Percentiles rank a stretch among this genome's conserved stretches.
These are phyloP conservation scores for Pocota personata DNA, from an alignment of 2,888 invertebrate species.

Conservation along the genomic window DNA sequence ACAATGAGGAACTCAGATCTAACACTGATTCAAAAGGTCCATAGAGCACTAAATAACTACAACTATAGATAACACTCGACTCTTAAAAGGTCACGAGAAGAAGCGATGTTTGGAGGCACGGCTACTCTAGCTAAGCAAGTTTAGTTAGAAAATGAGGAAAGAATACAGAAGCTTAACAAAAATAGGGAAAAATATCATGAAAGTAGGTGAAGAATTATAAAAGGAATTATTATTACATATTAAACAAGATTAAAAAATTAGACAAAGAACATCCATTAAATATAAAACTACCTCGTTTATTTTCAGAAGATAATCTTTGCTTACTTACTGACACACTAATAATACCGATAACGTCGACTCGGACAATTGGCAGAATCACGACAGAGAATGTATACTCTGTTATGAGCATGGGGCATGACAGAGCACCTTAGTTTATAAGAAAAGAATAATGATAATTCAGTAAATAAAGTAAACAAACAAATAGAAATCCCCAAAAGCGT, in stretches of 20 bases:
- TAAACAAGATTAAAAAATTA: conserved; percentile 3
- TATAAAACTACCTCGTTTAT: conserved; percentile 1
- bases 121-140: not conserved
- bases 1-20: conserved; percentile 2
- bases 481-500: no score
- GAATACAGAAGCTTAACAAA: not conserved
- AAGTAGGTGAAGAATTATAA: not conserved
- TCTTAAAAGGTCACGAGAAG: conserved; percentile 12
- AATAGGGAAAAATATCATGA: no score
- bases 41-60: not conserved
- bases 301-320: not conserved
- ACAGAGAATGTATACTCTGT: no score
- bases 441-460: no score
- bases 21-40: not conserved
- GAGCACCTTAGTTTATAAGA: no score
- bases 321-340: not conserved
- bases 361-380: not conserved
- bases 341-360: not conserved
- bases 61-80: not conserved
- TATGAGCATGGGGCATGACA: no score
- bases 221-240: conserved; percentile 13
- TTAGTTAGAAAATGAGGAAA: conserved; percentile 10
- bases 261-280: conserved; percentile 10
- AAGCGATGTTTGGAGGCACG: not conserved
- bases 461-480: no score